These are phyloP conservation scores for Amphimallon solstitiale DNA, from an alignment of 2,888 invertebrate species.

Conservation along the genomic window DNA sequence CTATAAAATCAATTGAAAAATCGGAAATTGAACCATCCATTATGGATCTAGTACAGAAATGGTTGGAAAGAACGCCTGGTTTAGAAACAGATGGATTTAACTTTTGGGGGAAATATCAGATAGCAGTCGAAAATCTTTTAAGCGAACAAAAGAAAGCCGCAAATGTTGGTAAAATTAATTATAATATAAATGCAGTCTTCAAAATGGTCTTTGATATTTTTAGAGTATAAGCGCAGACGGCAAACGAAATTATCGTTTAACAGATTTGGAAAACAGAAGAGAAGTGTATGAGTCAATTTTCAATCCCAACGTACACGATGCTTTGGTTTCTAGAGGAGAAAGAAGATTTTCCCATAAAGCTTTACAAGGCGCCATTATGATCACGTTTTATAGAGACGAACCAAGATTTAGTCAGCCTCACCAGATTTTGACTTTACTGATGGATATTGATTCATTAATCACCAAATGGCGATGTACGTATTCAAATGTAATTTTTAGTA, in stretches of 20 bases:
- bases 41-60: slow-evolving; percentile 85
- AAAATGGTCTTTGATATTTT: slow-evolving; percentile 25
- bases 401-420: slow-evolving; percentile 98
- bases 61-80: slow-evolving; percentile 96
- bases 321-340: slow-evolving; percentile 86
- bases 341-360: slow-evolving; percentile 90
- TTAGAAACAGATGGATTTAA: slow-evolving; percentile 85
- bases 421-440: slow-evolving; percentile 90
- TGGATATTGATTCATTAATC: slow-evolving; percentile 98
- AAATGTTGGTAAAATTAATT: slow-evolving; percentile 62
- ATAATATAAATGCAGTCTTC: background rate
- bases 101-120: slow-evolving; percentile 93
- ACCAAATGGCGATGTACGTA: slow-evolving; percentile 98
- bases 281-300: slow-evolving; percentile 93
- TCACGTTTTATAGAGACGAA: slow-evolving; percentile 96
- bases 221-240: slow-evolving; percentile 52
- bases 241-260: slow-evolving; percentile 71
- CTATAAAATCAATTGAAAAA: slow-evolving; percentile 67
- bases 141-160: slow-evolving; percentile 73
- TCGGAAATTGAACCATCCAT: slow-evolving; percentile 90
- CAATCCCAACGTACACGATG: slow-evolving; percentile 84
- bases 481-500: background rate
- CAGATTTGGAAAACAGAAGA: slow-evolving; percentile 80
- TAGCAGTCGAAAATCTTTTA: slow-evolving; percentile 77
- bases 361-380: slow-evolving; percentile 97